phyloP scores from a whole-genome alignment of 2,888 invertebrate species.

The Phytoseiulus persimilis region DNA sequence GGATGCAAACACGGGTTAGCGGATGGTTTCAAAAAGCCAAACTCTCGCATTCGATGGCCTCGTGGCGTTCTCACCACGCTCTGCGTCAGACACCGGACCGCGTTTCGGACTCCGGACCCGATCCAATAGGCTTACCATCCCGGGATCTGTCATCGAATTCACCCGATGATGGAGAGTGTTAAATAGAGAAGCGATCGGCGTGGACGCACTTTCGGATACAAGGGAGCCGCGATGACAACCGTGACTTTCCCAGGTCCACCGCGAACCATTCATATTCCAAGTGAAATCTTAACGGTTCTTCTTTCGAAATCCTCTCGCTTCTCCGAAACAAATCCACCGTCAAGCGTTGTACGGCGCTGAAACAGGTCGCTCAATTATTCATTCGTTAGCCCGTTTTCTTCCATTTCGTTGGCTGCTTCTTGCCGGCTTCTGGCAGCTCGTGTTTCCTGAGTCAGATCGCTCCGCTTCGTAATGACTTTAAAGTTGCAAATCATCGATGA shows the following conservation, averaged over 20 bases:
- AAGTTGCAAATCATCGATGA: not conserved
- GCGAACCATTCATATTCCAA: not conserved
- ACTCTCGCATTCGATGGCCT: not conserved
- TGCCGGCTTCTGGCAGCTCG: not conserved
- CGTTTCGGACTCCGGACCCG: too few species aligned
- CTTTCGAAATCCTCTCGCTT: not conserved
- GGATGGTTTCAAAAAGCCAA: not conserved
- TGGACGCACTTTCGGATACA: too few species aligned
- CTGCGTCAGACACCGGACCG: too few species aligned
- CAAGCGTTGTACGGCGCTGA: not conserved
- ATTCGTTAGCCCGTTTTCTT: not conserved
- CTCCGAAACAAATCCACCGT: not conserved
- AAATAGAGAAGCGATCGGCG: too few species aligned
- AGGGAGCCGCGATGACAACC: too few species aligned
- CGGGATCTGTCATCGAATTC: too few species aligned
- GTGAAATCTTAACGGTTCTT: not conserved
- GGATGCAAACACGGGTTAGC: not conserved
- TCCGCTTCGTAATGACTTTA: not conserved
- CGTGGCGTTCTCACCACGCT: too few species aligned
- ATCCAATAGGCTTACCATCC: too few species aligned
- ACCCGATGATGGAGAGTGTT: too few species aligned
- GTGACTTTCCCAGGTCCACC: too few species aligned
- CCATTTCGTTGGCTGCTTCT: not conserved
- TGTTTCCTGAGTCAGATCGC: not conserved
- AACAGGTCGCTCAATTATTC: not conserved